These are phyloP conservation scores for Gymnoscopelus microlampas DNA, from an alignment of 2,797 vertebrate genomes.

Conservation along the genomic window DNA sequence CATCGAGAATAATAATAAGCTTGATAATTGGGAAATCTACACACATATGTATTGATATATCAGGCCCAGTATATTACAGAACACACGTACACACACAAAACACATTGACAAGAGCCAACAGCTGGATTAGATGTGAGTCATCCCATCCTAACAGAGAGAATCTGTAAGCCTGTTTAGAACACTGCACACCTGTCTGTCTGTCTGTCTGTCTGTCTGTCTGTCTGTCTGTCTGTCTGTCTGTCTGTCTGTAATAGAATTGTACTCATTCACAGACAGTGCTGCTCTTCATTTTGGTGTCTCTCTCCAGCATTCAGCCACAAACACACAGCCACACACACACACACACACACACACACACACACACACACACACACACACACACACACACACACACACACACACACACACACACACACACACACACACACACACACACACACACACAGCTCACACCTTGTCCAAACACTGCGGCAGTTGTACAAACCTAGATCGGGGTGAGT, in stretches of 20 bases:
- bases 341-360: slow-evolving; percentile 28
- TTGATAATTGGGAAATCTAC: no score
- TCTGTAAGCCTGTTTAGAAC: slow-evolving; percentile 36
- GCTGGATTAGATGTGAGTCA: slow-evolving; percentile 44
- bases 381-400: slow-evolving; percentile 13
- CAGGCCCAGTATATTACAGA: no score
- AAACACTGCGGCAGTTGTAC: slow-evolving; percentile 8
- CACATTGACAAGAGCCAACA: slow-evolving; percentile 46
- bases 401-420: slow-evolving; percentile 17
- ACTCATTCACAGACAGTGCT: slow-evolving; percentile 2
- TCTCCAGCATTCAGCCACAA: background rate
- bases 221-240: slow-evolving; percentile 30
- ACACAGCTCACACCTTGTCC: slow-evolving; percentile 1
- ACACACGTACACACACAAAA: slow-evolving; percentile 25
- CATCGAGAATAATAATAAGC: no score
- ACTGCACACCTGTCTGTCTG: slow-evolving; percentile 47
- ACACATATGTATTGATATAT: no score
- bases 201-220: slow-evolving; percentile 8
- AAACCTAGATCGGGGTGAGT: slow-evolving; percentile 30
- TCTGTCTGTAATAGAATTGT: slow-evolving; percentile 33
- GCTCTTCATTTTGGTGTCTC: background rate
- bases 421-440: slow-evolving; percentile 15
- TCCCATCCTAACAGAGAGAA: slow-evolving; percentile 41
- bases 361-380: slow-evolving; percentile 22
- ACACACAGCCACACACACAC: slow-evolving; percentile 6